These are phyloP conservation scores for Sterrhoptilus dennistouni DNA, from an alignment of 2,113 vertebrate species.

Conservation along the genomic window DNA sequence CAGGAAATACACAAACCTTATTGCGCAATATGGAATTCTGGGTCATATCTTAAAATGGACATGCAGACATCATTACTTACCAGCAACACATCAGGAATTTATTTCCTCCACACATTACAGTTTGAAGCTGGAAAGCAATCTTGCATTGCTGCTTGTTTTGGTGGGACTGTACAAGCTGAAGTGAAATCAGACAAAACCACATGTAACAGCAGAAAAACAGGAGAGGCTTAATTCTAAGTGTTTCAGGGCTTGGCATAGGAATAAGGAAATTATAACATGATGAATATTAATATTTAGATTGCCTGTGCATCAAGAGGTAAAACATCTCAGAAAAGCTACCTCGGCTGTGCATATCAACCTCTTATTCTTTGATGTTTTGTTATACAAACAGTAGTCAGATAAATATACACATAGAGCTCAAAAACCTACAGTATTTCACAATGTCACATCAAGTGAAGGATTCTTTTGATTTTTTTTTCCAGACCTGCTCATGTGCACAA, in stretches of 20 bases:
- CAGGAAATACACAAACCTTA: not conserved
- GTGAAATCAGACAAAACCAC: conserved; percentile 25
- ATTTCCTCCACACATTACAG: not conserved
- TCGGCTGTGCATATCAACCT: not conserved
- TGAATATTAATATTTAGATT: conserved; percentile 41
- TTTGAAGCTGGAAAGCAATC: conserved; percentile 21
- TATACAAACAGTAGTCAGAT: conserved; percentile 6
- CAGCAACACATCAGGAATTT: not conserved
- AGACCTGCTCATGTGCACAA: not conserved
- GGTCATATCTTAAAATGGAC: not conserved
- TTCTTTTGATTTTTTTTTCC: not conserved
- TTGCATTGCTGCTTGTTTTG: not conserved
- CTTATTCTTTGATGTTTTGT: conserved; percentile 11
- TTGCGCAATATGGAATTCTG: not conserved
- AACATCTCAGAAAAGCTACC: conserved; percentile 1
- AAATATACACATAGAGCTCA: not conserved
- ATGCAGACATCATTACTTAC: not conserved
- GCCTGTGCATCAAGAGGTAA: not conserved
- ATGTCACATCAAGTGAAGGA: not conserved
- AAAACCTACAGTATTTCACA: conserved; percentile 22
- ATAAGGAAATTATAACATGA: conserved; percentile 33
- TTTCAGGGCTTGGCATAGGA: conserved; percentile 36
- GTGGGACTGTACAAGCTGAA: not conserved
- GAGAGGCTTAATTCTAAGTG: not conserved
- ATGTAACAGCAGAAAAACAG: not conserved